Evolutionary conservation across 2,113 vertebrate species (phyloP), one percentile per base, ranked within the genome.

Genomic region (Eudyptes chrysolophus): DNA sequence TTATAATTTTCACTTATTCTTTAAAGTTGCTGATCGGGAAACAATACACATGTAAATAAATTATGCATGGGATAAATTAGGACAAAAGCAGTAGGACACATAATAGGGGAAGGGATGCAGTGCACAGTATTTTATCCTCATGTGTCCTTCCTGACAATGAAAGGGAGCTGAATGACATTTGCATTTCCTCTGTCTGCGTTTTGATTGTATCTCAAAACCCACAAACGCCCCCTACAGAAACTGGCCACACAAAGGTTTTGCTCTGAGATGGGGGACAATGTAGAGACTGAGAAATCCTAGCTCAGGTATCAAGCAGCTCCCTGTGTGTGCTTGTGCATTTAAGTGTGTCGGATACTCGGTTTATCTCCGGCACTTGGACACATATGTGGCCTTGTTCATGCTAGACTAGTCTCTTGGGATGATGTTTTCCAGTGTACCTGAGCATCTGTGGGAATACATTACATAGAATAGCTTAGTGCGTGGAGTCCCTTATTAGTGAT

Each of bases 121-220:
- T 84, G 95, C 94, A 89, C 96, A 68, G 32, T 91, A 69, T 97
- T 97, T 98, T 97, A 98, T 97, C 95, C 96, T 98, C 95, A 15
- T 96, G 95, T 97, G 97, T 97, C 98, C 97, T 98, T 97, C 92
- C 96, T 98, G 98, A 98, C 98, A 98, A 98, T 98, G 97, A 98
- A 97, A 97, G 71, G 60, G 96, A 98, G 96, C 96, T 94, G 95
- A 98, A 96, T 84, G 95, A 89, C 94, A 98, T 98, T 98, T 98
- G 98, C 98, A 98, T 98, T 98, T 98, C 95, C 96, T 98, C 97
- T 95, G 95, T 97, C 96, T 95, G 96, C 87, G 16, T 94, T 97
- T 81, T 57, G 94, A 97, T 94, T 96, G 95, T 97, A 95, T 94
- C 94, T 97, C 81, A 29, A 92, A 76, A 71, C 87, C 75, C 83